phyloP scores from a whole-genome alignment of 2,797 vertebrate species.

The Oreochromis grahami region DNA sequence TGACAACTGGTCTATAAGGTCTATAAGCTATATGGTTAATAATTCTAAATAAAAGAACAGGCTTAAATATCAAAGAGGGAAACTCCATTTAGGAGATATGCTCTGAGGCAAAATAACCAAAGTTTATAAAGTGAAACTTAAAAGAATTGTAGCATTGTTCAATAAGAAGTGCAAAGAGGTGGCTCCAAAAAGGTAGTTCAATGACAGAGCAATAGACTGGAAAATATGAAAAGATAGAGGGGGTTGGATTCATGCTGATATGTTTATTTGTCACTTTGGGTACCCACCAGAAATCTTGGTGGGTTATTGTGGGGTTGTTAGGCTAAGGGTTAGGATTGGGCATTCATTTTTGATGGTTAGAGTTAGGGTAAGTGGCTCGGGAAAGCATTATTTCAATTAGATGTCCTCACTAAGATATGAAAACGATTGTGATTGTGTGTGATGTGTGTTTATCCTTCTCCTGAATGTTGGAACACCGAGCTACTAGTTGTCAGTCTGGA shows the following conservation, averaged over 20 bases:
- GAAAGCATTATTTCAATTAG: too few species aligned
- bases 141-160: neutral
- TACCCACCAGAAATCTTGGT: conserved; percentile 9
- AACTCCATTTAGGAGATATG: neutral
- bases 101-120: neutral
- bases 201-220: too few species aligned
- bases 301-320: neutral
- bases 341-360: too few species aligned
- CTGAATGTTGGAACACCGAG: too few species aligned
- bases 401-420: too few species aligned
- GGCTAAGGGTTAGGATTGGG: too few species aligned
- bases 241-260: conserved; percentile 28
- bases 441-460: too few species aligned
- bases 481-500: too few species aligned
- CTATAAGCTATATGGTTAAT: neutral
- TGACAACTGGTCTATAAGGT: neutral
- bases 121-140: neutral
- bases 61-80: neutral
- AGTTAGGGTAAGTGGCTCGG: too few species aligned
- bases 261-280: conserved; percentile 36
- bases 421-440: too few species aligned
- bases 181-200: conserved; percentile 38
- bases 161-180: neutral
- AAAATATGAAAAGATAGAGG: conserved; percentile 18
- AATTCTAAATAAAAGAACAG: neutral